A percentile compares a stretch with the other conserved stretches of the same genome.
Evolutionary conservation across 1,140 invertebrate genomes (phyloP).

Genomic region (Colletes latitarsis): DNA sequence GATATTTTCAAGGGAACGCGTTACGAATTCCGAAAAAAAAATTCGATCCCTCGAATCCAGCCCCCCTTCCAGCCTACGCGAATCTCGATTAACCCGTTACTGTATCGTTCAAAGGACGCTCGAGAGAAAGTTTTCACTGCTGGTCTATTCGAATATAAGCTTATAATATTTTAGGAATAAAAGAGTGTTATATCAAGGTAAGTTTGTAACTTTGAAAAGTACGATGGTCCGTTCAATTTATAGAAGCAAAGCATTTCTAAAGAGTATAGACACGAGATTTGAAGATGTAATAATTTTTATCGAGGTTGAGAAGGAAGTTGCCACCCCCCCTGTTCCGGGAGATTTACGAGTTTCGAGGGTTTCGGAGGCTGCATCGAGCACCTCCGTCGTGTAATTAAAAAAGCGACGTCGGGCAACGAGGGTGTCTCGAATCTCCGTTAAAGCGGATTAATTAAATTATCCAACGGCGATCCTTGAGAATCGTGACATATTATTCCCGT

Average conservation of each 20-base stretch:
- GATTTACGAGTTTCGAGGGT: no score
- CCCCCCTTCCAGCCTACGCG: not conserved
- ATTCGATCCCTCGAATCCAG: not conserved
- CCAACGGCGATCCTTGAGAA: not conserved
- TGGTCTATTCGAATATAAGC: not conserved
- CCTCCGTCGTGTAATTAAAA: constrained; percentile 27
- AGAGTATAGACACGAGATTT: no score
- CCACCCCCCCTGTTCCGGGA: no score
- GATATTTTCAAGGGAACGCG: not conserved
- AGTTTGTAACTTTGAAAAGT: no score
- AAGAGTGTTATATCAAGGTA: no score
- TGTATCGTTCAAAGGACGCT: no score
- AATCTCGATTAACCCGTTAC: not conserved
- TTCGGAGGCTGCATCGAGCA: not conserved
- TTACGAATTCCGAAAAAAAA: not conserved
- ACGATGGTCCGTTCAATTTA: no score
- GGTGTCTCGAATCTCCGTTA: constrained; percentile 37
- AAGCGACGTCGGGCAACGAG: not conserved
- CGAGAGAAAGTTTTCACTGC: not conserved
- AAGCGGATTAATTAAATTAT: constrained; percentile 38
- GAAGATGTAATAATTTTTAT: not conserved
- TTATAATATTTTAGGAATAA: no score
- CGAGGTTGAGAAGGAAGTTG: not conserved
- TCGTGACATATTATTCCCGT: constrained; percentile 27
- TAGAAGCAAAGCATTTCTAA: no score